Conservation (phyloP, 2,113 vertebrate genomes). For the Osmerus mordax region DNA sequence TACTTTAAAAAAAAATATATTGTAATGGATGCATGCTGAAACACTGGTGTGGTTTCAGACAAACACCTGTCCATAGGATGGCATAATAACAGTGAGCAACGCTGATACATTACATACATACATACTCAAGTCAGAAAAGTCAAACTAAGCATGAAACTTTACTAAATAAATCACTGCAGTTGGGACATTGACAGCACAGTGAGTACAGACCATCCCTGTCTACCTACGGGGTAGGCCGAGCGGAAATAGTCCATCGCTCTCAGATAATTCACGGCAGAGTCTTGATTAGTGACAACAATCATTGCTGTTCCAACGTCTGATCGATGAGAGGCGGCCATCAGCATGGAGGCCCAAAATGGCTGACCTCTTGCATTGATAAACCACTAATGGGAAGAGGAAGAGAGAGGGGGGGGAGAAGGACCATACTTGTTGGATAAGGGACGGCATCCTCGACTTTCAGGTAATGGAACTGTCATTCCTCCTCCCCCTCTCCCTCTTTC, state of each 20-base stretch:
- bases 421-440: conserved; percentile 53
- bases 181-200: too few relatives aligned
- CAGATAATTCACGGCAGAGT: conserved; percentile 26
- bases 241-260: conserved; percentile 3
- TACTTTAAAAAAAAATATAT: too few relatives aligned
- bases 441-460: conserved; percentile 55
- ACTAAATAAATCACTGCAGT: too few relatives aligned
- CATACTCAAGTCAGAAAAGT: too few relatives aligned
- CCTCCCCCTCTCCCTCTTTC: conserved; percentile 31
- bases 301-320: conserved; percentile 58
- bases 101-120: too few relatives aligned
- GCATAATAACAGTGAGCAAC: too few relatives aligned
- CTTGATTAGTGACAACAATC: conserved; percentile 55
- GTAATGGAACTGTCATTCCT: conserved; percentile 77
- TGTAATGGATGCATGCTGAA: too few relatives aligned
- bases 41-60: too few relatives aligned
- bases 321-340: conserved; percentile 46
- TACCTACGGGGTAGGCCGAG: neutral
- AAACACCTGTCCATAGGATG: too few relatives aligned
- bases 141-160: too few relatives aligned
- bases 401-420: neutral
- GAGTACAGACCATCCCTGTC: too few relatives aligned
- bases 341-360: conserved; percentile 47
- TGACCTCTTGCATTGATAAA: conserved; percentile 60
- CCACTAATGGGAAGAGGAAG: neutral